Conservation (phyloP, 1,140 invertebrate genomes). For the Oryzaephilus surinamensis region DNA sequence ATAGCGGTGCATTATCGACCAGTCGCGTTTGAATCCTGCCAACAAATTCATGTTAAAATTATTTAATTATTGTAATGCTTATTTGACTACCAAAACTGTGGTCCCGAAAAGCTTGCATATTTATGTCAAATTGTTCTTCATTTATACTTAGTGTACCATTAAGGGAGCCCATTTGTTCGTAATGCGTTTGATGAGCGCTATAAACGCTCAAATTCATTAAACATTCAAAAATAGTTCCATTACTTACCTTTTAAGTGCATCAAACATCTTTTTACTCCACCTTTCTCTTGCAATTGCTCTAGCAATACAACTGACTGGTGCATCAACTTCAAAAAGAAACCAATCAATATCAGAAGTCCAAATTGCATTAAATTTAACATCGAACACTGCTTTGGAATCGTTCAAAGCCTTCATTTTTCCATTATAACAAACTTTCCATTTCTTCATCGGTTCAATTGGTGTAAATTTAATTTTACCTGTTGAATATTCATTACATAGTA, state of each 20-base stretch:
- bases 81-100: conserved; percentile 54
- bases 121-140: conserved; percentile 37
- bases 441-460: conserved; percentile 53
- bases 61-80: conserved; percentile 6
- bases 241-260: conserved; percentile 46
- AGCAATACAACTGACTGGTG: conserved; percentile 46
- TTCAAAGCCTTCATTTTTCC: conserved; percentile 54
- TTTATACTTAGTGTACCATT: conserved; percentile 44
- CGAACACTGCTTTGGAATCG: conserved; percentile 34
- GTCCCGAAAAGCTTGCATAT: conserved; percentile 49
- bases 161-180: conserved; percentile 58
- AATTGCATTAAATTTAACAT: conserved; percentile 42
- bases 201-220: conserved; percentile 9
- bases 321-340: conserved; percentile 59
- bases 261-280: conserved; percentile 54
- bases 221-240: conserved; percentile 2
- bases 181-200: conserved; percentile 62
- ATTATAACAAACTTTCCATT: conserved; percentile 51
- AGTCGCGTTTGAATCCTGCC: conserved; percentile 53
- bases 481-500: conserved; percentile 43
- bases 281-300: conserved; percentile 52
- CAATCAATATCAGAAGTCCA: conserved; percentile 41
- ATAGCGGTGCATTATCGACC: conserved; percentile 60
- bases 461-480: conserved; percentile 53
- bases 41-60: conserved; percentile 1